Evolutionary conservation across 2,797 vertebrate genomes (phyloP), one percentile per base, ranked within the genome.

Genomic region (Gila robusta): DNA sequence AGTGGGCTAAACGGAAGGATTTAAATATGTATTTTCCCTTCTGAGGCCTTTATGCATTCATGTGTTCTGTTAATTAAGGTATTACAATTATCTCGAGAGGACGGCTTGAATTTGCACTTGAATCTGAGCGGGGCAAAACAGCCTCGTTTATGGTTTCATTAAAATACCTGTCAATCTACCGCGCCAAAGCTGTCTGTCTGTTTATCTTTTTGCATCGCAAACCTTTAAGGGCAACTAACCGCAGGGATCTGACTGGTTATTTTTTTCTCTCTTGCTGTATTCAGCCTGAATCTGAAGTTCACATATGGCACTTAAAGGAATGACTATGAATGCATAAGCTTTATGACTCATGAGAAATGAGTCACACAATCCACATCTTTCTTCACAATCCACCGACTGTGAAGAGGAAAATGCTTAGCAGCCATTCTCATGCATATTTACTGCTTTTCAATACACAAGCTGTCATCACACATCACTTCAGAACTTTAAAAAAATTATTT

Each of bases 401-500:
- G 92, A 95, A 93, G 90, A 94, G 92, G 91, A 92, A 88, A 93
- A 92, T 92, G 91, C 92, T 93, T 82, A 93, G 94, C 94, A 93
- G 93, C 87, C 91, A 94, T 93, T 94, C 93, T 94, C 94, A 94
- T 94, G 94, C 94, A 95, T 94, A 94, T 96, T 94, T 94, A 94
- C 93, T 93, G 91, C n/a, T 81, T 87, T 89, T 90, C 89, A 93
- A 93, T 89, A 90, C 91, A 93, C 91, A 91, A 92, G 87, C 92
- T 89, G 91, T 93, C 94, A 94, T 73, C 59, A 39, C 81, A 47
- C 73, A 85, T 86, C 93, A 93, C 93, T 92, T 94, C 93, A 92
- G 91, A 89, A 89, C 91, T 72, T 54, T 28, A 69, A 79, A 79
- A 26, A 62, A 49, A 28, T 14, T 37, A 1, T 64, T n/a, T 70